Evolutionary conservation across 2,797 vertebrate species (phyloP), one percentile per base, ranked within the genome.

Genomic region (Tympanoctomys barrerae): DNA sequence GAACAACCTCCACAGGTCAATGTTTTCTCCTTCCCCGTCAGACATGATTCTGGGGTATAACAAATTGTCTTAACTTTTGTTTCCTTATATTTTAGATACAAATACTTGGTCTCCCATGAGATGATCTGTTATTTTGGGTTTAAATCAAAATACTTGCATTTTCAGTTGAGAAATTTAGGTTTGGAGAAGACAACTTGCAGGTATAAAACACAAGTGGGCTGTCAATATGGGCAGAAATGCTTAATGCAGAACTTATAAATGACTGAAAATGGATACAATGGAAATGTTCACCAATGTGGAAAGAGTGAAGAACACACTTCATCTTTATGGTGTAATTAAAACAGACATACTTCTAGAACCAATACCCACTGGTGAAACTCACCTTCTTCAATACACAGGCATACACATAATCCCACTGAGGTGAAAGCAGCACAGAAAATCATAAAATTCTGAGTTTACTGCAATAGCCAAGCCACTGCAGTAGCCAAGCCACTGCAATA

Each of bases 341-440:
- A 36, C 10, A 73, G 8, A 82, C n/a, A 71, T 0, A 3, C 5
- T 64, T 28, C 24, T 73, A 28, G 59, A 13, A 64, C 5, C 28
- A 28, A 59, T 28, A 64, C 1, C 22, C 19, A 22, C 24, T 28
- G 26, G 19, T 79, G 77, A 61, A 75, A 36, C 26, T 11, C 36
- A 52, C 13, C 33, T 5, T 66, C 21, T 26, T 39, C 46, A 39
- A 24, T 0, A 11, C 26, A 22, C 54, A 88, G 14, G 21, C n/a
- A 16, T 22, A 3, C 1, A 2, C 36, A 13, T n/a, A 16, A 24
- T 1, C 33, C 0, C 0, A 2, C 2, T 68, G 36, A 26, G 1
- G 10, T 14, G 2, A 87, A 57, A 21, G 19, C 2, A 49, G 16
- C 24, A 70, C 59, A 85, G 36, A 26, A 82, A 68, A 11, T 33